Evolutionary conservation across 2,888 invertebrate genomes (phyloP).

Genomic region (Pedicia rivosa): DNA sequence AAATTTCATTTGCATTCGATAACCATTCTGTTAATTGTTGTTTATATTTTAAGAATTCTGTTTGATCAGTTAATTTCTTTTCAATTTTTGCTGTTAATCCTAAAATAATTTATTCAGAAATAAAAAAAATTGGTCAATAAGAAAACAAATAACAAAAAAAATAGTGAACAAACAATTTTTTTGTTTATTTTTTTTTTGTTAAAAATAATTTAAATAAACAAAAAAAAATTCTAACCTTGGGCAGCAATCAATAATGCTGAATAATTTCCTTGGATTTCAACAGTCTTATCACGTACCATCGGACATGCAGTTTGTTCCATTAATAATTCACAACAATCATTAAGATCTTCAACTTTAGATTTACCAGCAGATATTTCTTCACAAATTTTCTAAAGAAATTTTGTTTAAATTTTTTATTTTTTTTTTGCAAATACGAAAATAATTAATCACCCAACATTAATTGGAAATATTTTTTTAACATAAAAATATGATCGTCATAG

Average conservation of each 20-base stretch:
- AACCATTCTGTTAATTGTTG: slow-evolving; percentile 73
- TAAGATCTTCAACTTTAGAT: slow-evolving; percentile 63
- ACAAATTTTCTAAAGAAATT: slow-evolving; percentile 48
- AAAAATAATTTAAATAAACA: background rate
- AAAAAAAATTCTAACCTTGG: slow-evolving; percentile 35
- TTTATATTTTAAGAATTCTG: slow-evolving; percentile 77
- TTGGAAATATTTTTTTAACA: no score
- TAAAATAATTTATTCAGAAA: slow-evolving; percentile 7
- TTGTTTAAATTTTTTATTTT: no score
- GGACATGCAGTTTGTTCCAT: slow-evolving; percentile 76
- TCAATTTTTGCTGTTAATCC: slow-evolving; percentile 69
- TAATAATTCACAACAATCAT: slow-evolving; percentile 71
- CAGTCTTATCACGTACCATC: slow-evolving; percentile 73
- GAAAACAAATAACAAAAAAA: background rate
- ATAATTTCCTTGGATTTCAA: slow-evolving; percentile 67
- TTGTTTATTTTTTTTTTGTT: no score
- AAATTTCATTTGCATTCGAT: slow-evolving; percentile 58
- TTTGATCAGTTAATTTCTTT: slow-evolving; percentile 80
- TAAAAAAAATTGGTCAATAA: background rate
- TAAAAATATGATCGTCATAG: no score
- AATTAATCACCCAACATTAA: no score
- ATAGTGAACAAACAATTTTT: background rate
- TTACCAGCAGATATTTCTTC: slow-evolving; percentile 62
- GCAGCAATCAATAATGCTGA: slow-evolving; percentile 61
- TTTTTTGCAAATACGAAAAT: no score